These are phyloP conservation scores for Plemyria rubiginata DNA, from an alignment of 2,888 invertebrate species.

Conservation along the genomic window DNA sequence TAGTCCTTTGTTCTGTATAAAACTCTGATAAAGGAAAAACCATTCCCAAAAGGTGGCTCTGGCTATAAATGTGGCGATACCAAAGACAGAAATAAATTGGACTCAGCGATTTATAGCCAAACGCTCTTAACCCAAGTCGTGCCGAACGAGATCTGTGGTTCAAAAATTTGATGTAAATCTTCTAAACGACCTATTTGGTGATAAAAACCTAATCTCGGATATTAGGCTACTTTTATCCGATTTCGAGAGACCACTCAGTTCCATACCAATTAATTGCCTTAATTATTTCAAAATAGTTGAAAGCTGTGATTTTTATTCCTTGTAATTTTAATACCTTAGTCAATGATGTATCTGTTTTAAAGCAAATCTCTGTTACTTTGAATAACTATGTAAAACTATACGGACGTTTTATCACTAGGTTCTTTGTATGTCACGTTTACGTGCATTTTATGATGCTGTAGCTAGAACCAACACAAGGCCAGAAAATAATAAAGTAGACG, in stretches of 20 bases:
- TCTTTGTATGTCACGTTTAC: constrained; percentile 63
- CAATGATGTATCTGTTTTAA: too few species aligned
- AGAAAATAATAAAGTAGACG: constrained; percentile 41
- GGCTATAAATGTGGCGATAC: constrained; percentile 63
- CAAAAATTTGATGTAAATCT: constrained; percentile 57
- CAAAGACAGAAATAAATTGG: constrained; percentile 78
- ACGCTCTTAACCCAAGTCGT: constrained; percentile 76
- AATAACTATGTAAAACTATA: neutral
- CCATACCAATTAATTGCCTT: too few species aligned
- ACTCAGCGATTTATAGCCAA: constrained; percentile 77
- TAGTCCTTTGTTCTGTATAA: constrained; percentile 56
- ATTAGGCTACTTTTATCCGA: constrained; percentile 43
- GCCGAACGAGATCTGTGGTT: constrained; percentile 57
- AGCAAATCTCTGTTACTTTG: neutral
- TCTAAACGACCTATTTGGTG: constrained; percentile 36
- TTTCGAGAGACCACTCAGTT: too few species aligned
- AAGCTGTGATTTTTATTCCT: too few species aligned
- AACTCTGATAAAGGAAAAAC: constrained; percentile 32
- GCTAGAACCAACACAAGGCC: constrained; percentile 49
- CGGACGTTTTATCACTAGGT: constrained; percentile 58
- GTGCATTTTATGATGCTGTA: constrained; percentile 54
- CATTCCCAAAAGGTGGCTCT: constrained; percentile 62
- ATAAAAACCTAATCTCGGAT: constrained; percentile 14
- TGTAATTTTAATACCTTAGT: too few species aligned
- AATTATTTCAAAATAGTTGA: too few species aligned